Evolutionary conservation across 2,113 vertebrate genomes (phyloP), one percentile per base, ranked within the genome.

Genomic region (Penelope pileata): DNA sequence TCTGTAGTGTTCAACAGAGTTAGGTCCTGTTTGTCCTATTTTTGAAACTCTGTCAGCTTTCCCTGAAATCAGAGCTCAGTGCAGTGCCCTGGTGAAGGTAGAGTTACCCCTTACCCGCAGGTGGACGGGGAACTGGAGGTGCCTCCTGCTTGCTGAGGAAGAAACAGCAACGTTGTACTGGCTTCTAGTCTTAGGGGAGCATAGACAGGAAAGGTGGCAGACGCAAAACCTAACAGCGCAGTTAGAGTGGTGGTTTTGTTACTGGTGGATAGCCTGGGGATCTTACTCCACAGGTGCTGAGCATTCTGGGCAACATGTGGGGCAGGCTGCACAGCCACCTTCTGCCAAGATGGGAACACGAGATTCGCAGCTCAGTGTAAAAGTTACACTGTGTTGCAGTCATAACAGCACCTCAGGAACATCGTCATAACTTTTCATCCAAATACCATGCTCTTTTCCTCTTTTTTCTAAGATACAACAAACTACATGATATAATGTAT

Each of bases 41-140:
- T 50, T 56, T 70, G 51, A 29, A 90, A 54, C 54, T 86, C 72
- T 58, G n/a, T 27, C 2, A 2, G 1, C 45, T 85, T 85, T 11
- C 36, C 42, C 26, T 69, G 68, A 58, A 19, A 73, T 38, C 0
- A 2, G 58, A 53, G 56, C 42, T 83, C 21, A 80, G 67, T 21
- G 62, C 8, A 1, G 51, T 10, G 50, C 36, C 22, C 16, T 30
- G 9, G 24, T 12, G 67, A 73, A 77, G 72, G 10, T 15, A 4
- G 12, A 36, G 40, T 6, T 63, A 2, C 3, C 1, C n/a, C 17
- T 42, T 42, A 15, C 14, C 17, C 2, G 2, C 8, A 47, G 29
- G 17, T 56, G 43, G n/a, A 53, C 6, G 16, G 7, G 45, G 45
- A 70, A 73, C 32, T 53, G 48, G 26, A 63, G 32, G 9, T 17